phyloP scores from a whole-genome alignment of 2,888 invertebrate species.

The Diabrotica balteata region DNA sequence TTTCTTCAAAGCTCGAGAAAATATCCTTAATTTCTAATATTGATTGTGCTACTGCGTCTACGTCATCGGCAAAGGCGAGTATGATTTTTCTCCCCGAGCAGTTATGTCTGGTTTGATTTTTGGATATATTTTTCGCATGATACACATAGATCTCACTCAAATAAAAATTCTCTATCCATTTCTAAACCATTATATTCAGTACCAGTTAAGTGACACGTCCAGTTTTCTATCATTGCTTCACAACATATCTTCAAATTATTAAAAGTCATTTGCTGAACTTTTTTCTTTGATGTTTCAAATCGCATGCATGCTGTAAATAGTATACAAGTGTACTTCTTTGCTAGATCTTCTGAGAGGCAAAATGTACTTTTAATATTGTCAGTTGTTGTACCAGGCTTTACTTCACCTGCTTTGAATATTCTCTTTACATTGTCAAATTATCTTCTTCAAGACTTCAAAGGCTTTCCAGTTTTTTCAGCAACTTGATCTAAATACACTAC shows the following conservation, averaged over 20 bases:
- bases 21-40: too few species aligned
- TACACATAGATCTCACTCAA: too few species aligned
- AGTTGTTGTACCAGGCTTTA: slow-evolving; percentile 85
- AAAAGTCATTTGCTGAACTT: slow-evolving; percentile 85
- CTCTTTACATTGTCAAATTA: slow-evolving; percentile 96
- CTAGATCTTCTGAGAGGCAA: slow-evolving; percentile 80
- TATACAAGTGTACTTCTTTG: slow-evolving; percentile 89
- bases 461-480: slow-evolving; percentile 78
- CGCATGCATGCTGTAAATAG: slow-evolving; percentile 91
- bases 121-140: too few species aligned
- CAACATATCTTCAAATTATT: slow-evolving; percentile 87
- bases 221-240: slow-evolving; percentile 85
- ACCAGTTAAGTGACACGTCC: slow-evolving; percentile 71
- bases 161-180: slow-evolving; percentile 89
- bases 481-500: too few species aligned
- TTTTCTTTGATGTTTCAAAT: slow-evolving; percentile 91
- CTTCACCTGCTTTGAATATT: slow-evolving; percentile 91
- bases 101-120: too few species aligned
- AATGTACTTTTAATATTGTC: slow-evolving; percentile 85
- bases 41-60: too few species aligned
- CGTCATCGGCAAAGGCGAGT: too few species aligned
- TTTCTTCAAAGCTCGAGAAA: too few species aligned
- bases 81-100: too few species aligned
- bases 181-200: slow-evolving; percentile 86
- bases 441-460: slow-evolving; percentile 75